These are phyloP conservation scores for Plebejus melissa DNA, from an alignment of 2,888 invertebrate species.

Conservation along the genomic window DNA sequence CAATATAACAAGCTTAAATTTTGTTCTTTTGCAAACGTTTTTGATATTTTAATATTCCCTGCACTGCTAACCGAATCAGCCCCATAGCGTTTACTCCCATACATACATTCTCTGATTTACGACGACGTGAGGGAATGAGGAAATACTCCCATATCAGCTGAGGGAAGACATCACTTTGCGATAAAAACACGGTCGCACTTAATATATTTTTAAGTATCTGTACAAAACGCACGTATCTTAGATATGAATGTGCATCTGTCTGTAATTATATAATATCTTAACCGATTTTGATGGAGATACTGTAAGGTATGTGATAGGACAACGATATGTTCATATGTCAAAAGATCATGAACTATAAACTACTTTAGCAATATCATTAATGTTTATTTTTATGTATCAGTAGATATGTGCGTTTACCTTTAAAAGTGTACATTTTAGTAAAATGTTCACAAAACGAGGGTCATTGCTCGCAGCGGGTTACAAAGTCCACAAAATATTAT, in stretches of 20 bases:
- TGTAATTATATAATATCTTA: too few species aligned
- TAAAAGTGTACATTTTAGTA: neutral
- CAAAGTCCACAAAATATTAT: constrained; percentile 3
- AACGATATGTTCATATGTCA: too few species aligned
- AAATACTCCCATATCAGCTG: neutral
- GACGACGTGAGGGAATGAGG: neutral
- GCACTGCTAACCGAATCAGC: neutral
- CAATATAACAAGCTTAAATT: neutral
- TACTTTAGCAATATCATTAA: too few species aligned
- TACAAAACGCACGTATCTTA: neutral
- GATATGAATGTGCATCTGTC: neutral
- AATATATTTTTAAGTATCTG: constrained; percentile 10
- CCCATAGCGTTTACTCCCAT: neutral
- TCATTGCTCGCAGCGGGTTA: neutral
- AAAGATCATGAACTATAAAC: too few species aligned
- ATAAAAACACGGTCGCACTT: neutral
- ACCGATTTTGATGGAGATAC: too few species aligned
- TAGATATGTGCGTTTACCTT: too few species aligned
- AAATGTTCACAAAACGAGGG: neutral
- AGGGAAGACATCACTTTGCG: neutral
- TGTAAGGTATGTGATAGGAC: too few species aligned
- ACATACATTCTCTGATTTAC: neutral
- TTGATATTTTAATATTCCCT: neutral
- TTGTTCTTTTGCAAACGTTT: neutral
- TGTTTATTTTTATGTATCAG: too few species aligned